A percentile compares a stretch with the other conserved stretches of the same genome.
Conservation (phyloP, 2,888 invertebrate genomes). For the Stenurella melanura region DNA sequence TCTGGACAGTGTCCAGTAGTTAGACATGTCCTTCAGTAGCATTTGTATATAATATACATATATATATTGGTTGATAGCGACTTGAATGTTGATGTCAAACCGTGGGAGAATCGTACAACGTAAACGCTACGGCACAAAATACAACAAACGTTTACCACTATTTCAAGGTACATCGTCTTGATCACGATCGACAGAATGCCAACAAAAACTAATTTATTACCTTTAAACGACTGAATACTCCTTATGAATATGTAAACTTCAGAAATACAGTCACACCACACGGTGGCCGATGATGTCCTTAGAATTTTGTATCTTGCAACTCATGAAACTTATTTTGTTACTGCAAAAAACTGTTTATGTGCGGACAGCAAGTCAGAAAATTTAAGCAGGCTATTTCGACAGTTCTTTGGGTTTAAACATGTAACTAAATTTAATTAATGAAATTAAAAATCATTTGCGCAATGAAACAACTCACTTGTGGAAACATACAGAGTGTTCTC, state of each 20-base stretch:
- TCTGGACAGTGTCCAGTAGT: background rate
- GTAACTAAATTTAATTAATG: too few species aligned
- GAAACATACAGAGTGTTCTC: too few species aligned
- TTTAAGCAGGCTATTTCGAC: too few species aligned
- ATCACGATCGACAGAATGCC: conserved; percentile 47
- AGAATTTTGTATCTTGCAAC: conserved; percentile 14
- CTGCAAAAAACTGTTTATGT: too few species aligned
- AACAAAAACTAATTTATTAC: conserved; percentile 47
- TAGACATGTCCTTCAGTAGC: conserved; percentile 22
- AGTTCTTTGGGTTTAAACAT: too few species aligned
- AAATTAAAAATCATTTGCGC: too few species aligned
- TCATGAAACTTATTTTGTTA: too few species aligned
- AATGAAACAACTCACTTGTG: too few species aligned
- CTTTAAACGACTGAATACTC: conserved; percentile 39
- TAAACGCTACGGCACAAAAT: conserved; percentile 44
- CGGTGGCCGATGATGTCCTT: conserved; percentile 29
- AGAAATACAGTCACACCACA: conserved; percentile 22
- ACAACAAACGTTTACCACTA: conserved; percentile 21
- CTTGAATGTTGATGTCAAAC: conserved; percentile 56
- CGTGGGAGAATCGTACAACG: conserved; percentile 55
- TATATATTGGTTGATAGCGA: conserved; percentile 42
- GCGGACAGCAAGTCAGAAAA: too few species aligned
- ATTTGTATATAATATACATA: conserved; percentile 37
- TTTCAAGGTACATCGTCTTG: conserved; percentile 39
- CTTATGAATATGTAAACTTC: conserved; percentile 43